Evolutionary conservation across 2,113 vertebrate genomes (phyloP).

Genomic region (Perognathus longimembris): DNA sequence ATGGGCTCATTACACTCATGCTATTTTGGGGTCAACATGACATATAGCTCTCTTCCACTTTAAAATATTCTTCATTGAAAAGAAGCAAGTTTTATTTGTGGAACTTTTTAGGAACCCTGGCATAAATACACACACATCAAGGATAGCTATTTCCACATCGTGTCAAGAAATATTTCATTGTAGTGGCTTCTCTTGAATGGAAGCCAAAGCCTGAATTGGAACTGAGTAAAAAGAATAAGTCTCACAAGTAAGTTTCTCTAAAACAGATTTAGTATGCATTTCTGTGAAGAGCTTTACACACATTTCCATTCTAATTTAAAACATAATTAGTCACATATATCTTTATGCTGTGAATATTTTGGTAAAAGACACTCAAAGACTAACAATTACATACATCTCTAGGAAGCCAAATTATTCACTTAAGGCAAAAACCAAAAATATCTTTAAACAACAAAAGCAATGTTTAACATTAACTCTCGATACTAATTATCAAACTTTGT

Average conservation of each 20-base stretch:
- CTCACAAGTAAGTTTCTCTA: conserved; percentile 72
- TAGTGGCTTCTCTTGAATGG: conserved; percentile 76
- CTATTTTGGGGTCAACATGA: conserved; percentile 54
- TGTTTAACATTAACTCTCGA: conserved; percentile 20
- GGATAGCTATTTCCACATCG: conserved; percentile 78
- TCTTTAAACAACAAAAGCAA: conserved; percentile 8
- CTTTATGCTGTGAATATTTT: conserved; percentile 76
- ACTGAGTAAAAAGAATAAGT: conserved; percentile 63
- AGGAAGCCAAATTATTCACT: conserved; percentile 63
- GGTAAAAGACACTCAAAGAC: conserved; percentile 61
- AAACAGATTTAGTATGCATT: conserved; percentile 77
- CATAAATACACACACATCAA: conserved; percentile 69
- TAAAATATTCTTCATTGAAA: conserved; percentile 46
- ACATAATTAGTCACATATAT: conserved; percentile 73
- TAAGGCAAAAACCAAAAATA: conserved; percentile 15
- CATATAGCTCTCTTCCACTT: conserved; percentile 29
- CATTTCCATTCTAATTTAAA: conserved; percentile 80
- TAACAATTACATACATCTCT: conserved; percentile 56
- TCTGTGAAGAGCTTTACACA: conserved; percentile 77
- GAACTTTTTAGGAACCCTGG: conserved; percentile 52
- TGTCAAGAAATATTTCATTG: conserved; percentile 83
- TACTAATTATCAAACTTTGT: conserved; percentile 12
- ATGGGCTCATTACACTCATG: conserved; percentile 61
- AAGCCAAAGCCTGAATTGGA: conserved; percentile 70
- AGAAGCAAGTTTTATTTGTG: conserved; percentile 68